Conservation (phyloP, 2,888 invertebrate species). For the Lasioglossum leucozonium region DNA sequence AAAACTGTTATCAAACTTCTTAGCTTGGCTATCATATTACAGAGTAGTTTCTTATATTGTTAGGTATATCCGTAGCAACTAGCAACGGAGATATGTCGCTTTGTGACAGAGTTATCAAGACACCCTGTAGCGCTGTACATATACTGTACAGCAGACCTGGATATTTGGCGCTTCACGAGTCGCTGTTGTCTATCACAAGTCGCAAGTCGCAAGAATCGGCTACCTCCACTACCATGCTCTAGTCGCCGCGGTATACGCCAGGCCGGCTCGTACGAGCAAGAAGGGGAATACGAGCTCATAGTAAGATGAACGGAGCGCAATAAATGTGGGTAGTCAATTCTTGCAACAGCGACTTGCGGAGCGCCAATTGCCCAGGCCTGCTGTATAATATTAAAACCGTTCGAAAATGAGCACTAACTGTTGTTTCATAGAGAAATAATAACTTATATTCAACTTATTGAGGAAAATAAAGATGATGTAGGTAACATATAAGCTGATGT, state of each 20-base stretch:
- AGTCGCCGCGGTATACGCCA: no score
- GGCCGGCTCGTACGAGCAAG: no score
- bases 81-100: not conserved
- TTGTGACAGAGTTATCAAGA: not conserved
- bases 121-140: not conserved
- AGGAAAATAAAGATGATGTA: not conserved
- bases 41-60: not conserved
- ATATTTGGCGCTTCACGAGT: no score
- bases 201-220: no score
- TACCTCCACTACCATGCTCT: no score
- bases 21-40: not conserved
- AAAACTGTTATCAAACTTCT: not conserved
- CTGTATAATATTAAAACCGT: constrained; percentile 8
- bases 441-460: constrained; percentile 11
- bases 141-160: not conserved
- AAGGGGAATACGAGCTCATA: no score
- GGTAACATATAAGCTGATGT: not conserved
- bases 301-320: no score
- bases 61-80: not conserved
- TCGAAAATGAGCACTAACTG: constrained; percentile 6
- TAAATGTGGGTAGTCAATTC: no score
- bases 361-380: not conserved
- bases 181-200: no score
- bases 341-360: not conserved
- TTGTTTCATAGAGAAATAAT: not conserved